Base-by-base conservation (phyloP, 2,113 vertebrate genomes). In the Edolisoma coerulescens region DNA sequence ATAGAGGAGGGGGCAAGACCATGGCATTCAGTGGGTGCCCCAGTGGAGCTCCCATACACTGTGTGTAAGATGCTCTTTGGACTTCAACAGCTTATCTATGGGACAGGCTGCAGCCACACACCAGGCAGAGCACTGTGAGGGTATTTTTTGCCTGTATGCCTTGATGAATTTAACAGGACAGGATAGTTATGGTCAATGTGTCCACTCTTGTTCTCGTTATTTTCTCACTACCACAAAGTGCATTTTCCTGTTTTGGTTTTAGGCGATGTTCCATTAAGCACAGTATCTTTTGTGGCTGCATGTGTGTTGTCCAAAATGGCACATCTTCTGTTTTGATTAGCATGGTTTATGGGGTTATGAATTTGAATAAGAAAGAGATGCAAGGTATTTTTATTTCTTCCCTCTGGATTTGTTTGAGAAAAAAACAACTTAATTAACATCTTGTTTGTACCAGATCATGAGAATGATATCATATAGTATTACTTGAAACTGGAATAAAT, bases 401-500 rank as follows among this genome's bases (percentile, higher is more conserved):
- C 81, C 65, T 69, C 54, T 95, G 41, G 28, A 74, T 95, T 95
- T 93, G 49, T 83, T 50, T 92, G 42, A 82, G 49, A 32, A 41
- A 69, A 78, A 87, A 84, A 30, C 7, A 16, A 7, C 18, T 75
- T 60, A 68, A n/a, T 75, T 60, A 68, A n/a, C 28, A 49, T 79
- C 27, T 59, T 90, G 52, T 76, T 78, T 59, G 3, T 49, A 56
- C 49, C 76, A 79, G 65, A 49, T 84, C 9, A 90, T 80, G 63
- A 90, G 74, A 64, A 63, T 92, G 39, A 50, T 82, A 92, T 71
- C 45, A 63, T 67, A 69, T 37, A 79, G 41, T 39, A 73, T 89
- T 89, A 92, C 65, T 44, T 95, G 60, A 96, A 96, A 94, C 27
- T 54, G 78, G 50, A 85, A 93, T 60, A 94, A 68, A 63, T 82